A percentile compares a stretch with the other conserved stretches of the same genome.
Conservation (phyloP, 92 coral and sea anemone genomes). For the Micromussa lordhowensis region DNA sequence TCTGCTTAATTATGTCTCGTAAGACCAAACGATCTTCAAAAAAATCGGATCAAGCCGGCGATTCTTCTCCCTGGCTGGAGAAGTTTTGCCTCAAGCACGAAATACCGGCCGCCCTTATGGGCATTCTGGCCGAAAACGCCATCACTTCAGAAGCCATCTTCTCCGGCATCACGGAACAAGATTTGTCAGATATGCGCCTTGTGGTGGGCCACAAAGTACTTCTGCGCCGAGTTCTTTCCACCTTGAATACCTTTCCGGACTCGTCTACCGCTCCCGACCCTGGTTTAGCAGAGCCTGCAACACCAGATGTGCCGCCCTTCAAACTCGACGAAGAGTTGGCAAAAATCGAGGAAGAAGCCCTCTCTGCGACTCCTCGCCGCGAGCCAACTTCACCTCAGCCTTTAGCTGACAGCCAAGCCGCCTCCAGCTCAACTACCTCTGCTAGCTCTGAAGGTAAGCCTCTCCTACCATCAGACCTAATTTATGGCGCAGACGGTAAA, state of each 20-base stretch:
- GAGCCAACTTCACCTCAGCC: background rate
- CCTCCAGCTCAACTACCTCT: background rate
- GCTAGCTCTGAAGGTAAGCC: background rate
- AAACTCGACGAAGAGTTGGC: slow-evolving; percentile 7
- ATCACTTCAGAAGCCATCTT: slow-evolving; percentile 3
- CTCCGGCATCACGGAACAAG: slow-evolving; percentile 12
- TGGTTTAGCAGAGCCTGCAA: background rate
- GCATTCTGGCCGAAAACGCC: background rate
- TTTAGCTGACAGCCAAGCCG: background rate
- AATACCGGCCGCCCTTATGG: slow-evolving; percentile 2
- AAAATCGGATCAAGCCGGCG: background rate
- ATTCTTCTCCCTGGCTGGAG: background rate
- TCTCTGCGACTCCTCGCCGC: no score
- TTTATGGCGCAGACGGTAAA: background rate
- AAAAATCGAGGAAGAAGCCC: slow-evolving; percentile 3
- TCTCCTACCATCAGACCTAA: background rate
- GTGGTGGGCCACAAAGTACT: slow-evolving; percentile 17
- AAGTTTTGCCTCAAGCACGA: slow-evolving; percentile 8
- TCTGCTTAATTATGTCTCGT: background rate
- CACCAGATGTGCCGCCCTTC: background rate
- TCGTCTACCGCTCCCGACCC: background rate
- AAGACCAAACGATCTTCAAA: slow-evolving; percentile 6
- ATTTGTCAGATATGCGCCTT: slow-evolving; percentile 3
- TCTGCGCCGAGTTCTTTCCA: slow-evolving; percentile 5
- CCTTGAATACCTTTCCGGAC: background rate